Evolutionary conservation across 2,113 vertebrate species (phyloP).

Genomic region (Antigone vipio): DNA sequence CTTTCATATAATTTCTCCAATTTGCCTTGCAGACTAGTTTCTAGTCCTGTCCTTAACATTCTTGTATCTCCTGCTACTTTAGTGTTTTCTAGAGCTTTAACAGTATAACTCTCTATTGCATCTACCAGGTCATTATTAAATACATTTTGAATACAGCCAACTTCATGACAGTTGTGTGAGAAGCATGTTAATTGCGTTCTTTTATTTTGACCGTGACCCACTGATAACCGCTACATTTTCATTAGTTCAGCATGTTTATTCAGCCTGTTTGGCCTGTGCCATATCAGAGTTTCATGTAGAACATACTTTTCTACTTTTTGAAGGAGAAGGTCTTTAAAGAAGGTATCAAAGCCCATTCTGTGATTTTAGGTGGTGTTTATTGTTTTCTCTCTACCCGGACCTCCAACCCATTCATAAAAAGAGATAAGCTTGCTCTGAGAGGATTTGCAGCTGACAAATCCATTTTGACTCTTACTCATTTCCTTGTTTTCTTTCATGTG

Average conservation of each 20-base stretch:
- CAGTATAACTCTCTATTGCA: not conserved
- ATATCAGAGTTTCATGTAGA: not conserved
- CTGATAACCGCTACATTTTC: not conserved
- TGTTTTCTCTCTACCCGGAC: not conserved
- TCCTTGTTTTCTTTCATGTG: not conserved
- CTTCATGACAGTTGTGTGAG: not conserved
- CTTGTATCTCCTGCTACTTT: not conserved
- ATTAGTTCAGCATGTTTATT: not conserved
- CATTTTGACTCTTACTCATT: not conserved
- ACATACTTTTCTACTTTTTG: not conserved
- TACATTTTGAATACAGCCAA: not conserved
- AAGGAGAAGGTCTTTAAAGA: not conserved
- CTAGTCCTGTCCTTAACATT: not conserved
- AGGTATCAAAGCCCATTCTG: not conserved
- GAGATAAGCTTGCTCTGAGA: not conserved
- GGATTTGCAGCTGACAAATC: not conserved
- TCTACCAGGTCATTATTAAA: not conserved
- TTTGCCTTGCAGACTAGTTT: not conserved
- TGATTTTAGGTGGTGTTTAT: not conserved
- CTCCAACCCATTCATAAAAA: not conserved
- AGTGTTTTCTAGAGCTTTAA: not conserved
- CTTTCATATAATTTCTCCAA: not conserved
- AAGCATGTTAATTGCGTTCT: not conserved
- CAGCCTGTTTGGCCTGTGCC: not conserved
- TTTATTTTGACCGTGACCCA: not conserved